Conservation (phyloP, 2,797 vertebrate genomes). For the Ciconia nigra region DNA sequence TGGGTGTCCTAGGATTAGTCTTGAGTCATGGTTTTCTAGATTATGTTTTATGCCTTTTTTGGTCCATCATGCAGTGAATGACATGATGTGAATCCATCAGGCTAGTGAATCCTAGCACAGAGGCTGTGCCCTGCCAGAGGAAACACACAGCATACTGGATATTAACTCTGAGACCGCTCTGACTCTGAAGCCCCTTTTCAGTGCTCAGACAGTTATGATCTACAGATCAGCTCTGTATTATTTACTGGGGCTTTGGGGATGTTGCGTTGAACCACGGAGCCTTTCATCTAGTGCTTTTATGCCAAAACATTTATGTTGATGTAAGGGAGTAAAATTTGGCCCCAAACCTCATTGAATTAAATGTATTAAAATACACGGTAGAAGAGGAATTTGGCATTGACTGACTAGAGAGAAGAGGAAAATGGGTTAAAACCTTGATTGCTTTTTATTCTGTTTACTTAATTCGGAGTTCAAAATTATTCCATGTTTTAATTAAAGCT, state of each 20-base stretch:
- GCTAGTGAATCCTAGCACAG: neutral
- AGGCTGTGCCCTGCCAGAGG: neutral
- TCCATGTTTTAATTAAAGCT: neutral
- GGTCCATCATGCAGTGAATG: neutral
- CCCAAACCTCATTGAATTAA: neutral
- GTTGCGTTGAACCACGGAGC: neutral
- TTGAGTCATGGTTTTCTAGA: neutral
- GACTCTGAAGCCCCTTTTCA: neutral
- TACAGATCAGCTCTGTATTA: neutral
- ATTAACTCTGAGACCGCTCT: neutral
- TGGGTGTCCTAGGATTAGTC: neutral
- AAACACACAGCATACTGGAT: neutral
- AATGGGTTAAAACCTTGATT: neutral
- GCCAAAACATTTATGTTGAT: neutral
- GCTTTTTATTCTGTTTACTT: neutral
- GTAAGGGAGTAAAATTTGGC: neutral
- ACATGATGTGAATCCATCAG: neutral
- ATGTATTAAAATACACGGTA: neutral
- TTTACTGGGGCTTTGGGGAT: neutral
- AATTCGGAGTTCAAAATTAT: neutral
- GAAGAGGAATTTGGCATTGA: neutral
- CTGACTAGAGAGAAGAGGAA: neutral
- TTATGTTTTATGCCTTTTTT: neutral
- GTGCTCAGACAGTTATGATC: neutral
- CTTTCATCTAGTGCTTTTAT: neutral